phyloP scores from a whole-genome alignment of 2,888 invertebrate species.

The Drosophila lacicola region DNA sequence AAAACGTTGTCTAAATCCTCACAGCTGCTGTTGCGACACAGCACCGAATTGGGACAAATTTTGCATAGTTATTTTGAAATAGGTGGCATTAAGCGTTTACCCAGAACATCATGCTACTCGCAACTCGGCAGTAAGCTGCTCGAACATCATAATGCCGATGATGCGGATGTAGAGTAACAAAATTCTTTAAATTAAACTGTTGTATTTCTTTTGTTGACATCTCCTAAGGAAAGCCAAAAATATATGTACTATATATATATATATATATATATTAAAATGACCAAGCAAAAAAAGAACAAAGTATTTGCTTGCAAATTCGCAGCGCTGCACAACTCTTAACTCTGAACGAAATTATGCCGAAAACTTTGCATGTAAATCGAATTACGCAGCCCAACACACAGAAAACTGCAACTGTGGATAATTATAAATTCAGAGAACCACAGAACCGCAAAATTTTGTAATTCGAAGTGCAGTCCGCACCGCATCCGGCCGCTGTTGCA shows the following conservation, averaged over 20 bases:
- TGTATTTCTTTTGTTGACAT: too few relatives aligned
- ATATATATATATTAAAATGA: background rate
- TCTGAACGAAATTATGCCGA: constrained; percentile 12
- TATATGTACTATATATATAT: too few relatives aligned
- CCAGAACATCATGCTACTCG: background rate
- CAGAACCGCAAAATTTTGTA: constrained; percentile 55
- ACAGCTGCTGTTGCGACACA: background rate
- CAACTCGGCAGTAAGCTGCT: background rate
- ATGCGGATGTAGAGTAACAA: too few relatives aligned
- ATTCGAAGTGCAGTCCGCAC: constrained; percentile 52
- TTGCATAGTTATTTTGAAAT: background rate
- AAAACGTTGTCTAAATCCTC: background rate
- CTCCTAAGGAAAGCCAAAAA: too few relatives aligned
- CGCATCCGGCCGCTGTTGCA: constrained; percentile 47
- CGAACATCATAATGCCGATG: too few relatives aligned
- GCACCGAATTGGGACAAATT: background rate
- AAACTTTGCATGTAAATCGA: constrained; percentile 37
- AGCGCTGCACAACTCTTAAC: constrained; percentile 5
- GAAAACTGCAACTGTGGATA: constrained; percentile 40
- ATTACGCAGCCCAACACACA: constrained; percentile 18
- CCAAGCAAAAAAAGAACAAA: background rate
- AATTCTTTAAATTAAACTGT: too few relatives aligned
- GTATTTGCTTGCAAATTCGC: constrained; percentile 1
- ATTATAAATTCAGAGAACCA: constrained; percentile 51
- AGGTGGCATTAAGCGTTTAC: background rate